Evolutionary conservation across 2,888 invertebrate species (phyloP).

Genomic region (Hypena proboscidalis): DNA sequence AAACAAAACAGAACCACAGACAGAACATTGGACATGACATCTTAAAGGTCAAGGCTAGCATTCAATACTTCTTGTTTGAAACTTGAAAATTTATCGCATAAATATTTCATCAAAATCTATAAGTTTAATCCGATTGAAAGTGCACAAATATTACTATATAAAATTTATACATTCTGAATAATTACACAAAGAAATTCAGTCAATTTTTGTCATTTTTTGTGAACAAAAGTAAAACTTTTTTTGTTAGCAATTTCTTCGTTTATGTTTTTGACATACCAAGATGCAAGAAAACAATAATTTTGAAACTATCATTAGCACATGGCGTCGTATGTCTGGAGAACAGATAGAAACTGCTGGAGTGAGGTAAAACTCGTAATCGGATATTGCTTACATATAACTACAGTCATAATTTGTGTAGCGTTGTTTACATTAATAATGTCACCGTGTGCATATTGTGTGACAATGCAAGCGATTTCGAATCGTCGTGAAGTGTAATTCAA

Average conservation of each 20-base stretch:
- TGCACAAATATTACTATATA: neutral
- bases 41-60: conserved; percentile 36
- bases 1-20: too few relatives aligned
- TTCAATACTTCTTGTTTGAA: conserved; percentile 24
- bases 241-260: conserved; percentile 50
- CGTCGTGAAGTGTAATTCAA: conserved; percentile 41
- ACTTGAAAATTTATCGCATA: conserved; percentile 14
- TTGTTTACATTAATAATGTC: conserved; percentile 53
- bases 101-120: conserved; percentile 11
- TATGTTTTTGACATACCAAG: conserved; percentile 48
- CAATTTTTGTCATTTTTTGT: conserved; percentile 19
- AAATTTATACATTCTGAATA: neutral
- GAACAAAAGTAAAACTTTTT: conserved; percentile 55
- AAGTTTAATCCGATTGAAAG: conserved; percentile 1
- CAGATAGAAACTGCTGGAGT: conserved; percentile 61
- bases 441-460: conserved; percentile 33
- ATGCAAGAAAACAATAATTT: conserved; percentile 79
- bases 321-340: conserved; percentile 77
- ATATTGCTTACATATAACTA: conserved; percentile 31
- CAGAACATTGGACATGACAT: conserved; percentile 7
- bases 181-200: conserved; percentile 1
- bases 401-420: conserved; percentile 37
- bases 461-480: conserved; percentile 36
- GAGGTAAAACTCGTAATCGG: conserved; percentile 59
- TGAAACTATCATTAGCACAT: conserved; percentile 73